Base-by-base conservation (phyloP, 2,113 vertebrate genomes). In the Ptilonorhynchus violaceus region DNA sequence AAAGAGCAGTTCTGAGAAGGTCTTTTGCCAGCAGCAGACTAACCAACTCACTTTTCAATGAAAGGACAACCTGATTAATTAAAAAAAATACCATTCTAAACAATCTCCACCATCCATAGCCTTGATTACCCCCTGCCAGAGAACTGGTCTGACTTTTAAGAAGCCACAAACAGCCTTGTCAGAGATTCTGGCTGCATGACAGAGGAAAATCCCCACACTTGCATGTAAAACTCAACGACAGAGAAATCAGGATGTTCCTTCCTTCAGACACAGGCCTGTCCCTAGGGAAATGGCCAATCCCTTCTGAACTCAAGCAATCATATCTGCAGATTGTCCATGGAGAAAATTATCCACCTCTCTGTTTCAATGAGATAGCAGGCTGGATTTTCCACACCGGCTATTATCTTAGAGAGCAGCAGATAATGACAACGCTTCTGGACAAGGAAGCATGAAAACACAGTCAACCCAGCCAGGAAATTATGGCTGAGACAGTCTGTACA, bases 341-440 rank as follows among this genome's bases (percentile, higher is more conserved):
- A 96, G 93, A 96, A 95, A 95, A 96, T 93, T 35, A 94, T 62
- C 88, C 92, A 91, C 83, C 62, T 87, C 85, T 88, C 95, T 97
- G 95, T 93, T 97, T 69, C 91, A 89, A 25, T 0, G 60, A 95
- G 96, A 97, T 97, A 96, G 95, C 86, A 91, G 50, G 64, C 93
- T 93, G 93, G 91, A 96, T 95, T 97, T 97, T 97, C 96, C 96
- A 96, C 83, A 91, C 88, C 81, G 84, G 49, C 73, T 78, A 91
- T 93, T 97, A 96, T 97, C 96, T 92, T 69, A 41, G 76, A 87
- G 77, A 93, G 84, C 90, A 94, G 96, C 56, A 96, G 96, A 96
- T 95, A 96, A 96, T 91, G 92, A 92, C 92, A 95, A 95, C 93
- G 93, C 95, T 96, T 78, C 92, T 96, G 96, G 92, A 94, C 80